Evolutionary conservation across 2,113 vertebrate genomes (phyloP), one percentile per base, ranked within the genome.

Genomic region (Petromus typicus): DNA sequence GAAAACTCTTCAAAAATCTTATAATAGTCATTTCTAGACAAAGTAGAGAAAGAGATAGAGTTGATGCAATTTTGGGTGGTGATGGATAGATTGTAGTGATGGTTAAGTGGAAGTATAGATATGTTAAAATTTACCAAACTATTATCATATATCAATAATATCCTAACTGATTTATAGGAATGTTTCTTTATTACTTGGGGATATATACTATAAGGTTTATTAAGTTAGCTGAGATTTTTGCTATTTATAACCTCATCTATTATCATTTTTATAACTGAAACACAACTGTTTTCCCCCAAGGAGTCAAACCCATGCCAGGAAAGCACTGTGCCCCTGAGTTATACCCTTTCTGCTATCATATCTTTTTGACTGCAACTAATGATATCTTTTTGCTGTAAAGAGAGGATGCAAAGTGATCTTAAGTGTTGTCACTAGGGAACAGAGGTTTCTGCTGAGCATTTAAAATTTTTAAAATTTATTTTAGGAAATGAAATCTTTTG

Each of bases 221-320:
- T 86, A 96, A 94, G 69, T 86, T 92, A 98, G 66, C 8, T 51
- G 69, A 84, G 82, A 80, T 18, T 34, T 78, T 66, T 64, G 43
- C 48, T 93, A 37, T 30, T 78, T 57, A 20, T 83, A 87, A 66
- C 40, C 30, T 91, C 17, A 81, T 67, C 13, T 56, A 34, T 30
- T 0, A 0, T 37, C 11, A 40, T 37, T 51, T 81, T 78, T 73
- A 83, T 80, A 88, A 64, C 80, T 23, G n/a, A 92, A 82, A 32
- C 12, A 75, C 73, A 48, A 48, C 25, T 23, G 9, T 32, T 67
- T 48, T 48, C 17, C 43, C 48, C 30, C 48, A 78, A 7, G 48
- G 17, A 16, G 17, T 78, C 14, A 22, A 34, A 51, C 25, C 73
- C 17, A 54, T 22, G 32, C 17, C 14, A 54, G 32, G 9, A 30